These are phyloP conservation scores for Oscarella lobularis DNA, from an alignment of 37 sponge, comb jelly and placozoan species.

Conservation along the genomic window DNA sequence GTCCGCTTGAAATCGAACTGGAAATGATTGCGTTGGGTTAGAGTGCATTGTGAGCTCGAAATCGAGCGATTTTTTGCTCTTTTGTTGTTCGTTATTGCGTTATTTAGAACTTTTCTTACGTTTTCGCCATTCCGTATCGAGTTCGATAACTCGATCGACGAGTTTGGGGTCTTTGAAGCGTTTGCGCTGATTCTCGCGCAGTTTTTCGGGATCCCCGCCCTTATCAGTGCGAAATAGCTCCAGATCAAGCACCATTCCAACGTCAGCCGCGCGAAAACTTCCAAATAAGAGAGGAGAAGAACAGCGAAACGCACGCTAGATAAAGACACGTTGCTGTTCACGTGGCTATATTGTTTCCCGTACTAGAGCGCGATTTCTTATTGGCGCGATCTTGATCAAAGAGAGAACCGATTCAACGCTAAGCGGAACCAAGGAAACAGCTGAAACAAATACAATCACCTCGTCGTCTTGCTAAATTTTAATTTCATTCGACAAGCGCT, in stretches of 20 bases:
- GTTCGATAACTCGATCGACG: slow-evolving; percentile 84
- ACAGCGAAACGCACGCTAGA: not conserved
- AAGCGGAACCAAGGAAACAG: not conserved
- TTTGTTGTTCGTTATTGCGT: not conserved
- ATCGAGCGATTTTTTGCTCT: not conserved
- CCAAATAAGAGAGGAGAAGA: not conserved
- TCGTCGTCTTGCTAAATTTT: not conserved
- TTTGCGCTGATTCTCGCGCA: slow-evolving; percentile 78
- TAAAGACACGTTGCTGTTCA: not conserved
- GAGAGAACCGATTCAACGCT: no score
- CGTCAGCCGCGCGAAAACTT: not conserved
- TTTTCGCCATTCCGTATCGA: slow-evolving; percentile 86
- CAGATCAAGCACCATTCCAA: slow-evolving; percentile 53
- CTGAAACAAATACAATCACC: not conserved
- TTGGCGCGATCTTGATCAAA: no score
- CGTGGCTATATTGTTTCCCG: not conserved
- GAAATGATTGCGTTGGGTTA: not conserved
- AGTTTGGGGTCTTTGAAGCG: slow-evolving; percentile 72
- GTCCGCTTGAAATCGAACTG: slow-evolving; percentile 77
- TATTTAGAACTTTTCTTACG: slow-evolving; percentile 22
- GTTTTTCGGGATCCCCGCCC: slow-evolving; percentile 90
- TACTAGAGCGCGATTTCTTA: no score
- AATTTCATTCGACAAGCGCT: not conserved
- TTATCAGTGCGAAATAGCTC: slow-evolving; percentile 84
- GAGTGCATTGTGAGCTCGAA: no score